A percentile compares a stretch with the other conserved stretches of the same genome.
Conservation (phyloP, 2,797 vertebrate genomes). For the Brotogeris chrysoptera region DNA sequence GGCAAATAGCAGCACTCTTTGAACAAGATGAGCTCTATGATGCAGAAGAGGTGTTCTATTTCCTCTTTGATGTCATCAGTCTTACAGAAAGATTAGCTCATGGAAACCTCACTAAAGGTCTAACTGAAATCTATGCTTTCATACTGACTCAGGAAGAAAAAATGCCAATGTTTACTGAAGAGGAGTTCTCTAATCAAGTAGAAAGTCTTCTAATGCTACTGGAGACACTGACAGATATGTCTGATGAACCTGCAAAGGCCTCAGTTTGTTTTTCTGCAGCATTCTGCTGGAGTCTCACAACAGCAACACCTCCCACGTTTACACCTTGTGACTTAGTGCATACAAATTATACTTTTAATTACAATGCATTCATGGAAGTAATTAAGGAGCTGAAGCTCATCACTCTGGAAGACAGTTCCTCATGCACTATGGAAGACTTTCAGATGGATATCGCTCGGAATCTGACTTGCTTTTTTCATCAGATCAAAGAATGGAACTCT, state of each 20-base stretch:
- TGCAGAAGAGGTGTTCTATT: neutral
- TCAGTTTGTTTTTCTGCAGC: slow-evolving; percentile 46
- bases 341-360: slow-evolving; percentile 4
- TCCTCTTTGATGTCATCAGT: slow-evolving; percentile 17
- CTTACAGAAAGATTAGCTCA: slow-evolving; percentile 32
- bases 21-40: neutral
- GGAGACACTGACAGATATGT: neutral
- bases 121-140: slow-evolving; percentile 63
- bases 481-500: slow-evolving; percentile 60
- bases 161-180: slow-evolving; percentile 26
- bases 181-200: slow-evolving; percentile 48
- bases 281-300: slow-evolving; percentile 51
- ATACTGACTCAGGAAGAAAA: slow-evolving; percentile 48
- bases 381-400: slow-evolving; percentile 54
- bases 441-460: neutral
- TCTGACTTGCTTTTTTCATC: slow-evolving; percentile 56
- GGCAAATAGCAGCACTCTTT: slow-evolving; percentile 31
- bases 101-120: slow-evolving; percentile 49
- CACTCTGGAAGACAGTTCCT: neutral
- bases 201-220: slow-evolving; percentile 25
- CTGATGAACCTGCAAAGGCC: neutral
- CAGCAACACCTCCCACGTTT: neutral
- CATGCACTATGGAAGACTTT: slow-evolving; percentile 31
- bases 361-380: neutral
- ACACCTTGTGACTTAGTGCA: slow-evolving; percentile 2